Conservation (phyloP, 2,888 invertebrate genomes). For the Philonicus albiceps region DNA sequence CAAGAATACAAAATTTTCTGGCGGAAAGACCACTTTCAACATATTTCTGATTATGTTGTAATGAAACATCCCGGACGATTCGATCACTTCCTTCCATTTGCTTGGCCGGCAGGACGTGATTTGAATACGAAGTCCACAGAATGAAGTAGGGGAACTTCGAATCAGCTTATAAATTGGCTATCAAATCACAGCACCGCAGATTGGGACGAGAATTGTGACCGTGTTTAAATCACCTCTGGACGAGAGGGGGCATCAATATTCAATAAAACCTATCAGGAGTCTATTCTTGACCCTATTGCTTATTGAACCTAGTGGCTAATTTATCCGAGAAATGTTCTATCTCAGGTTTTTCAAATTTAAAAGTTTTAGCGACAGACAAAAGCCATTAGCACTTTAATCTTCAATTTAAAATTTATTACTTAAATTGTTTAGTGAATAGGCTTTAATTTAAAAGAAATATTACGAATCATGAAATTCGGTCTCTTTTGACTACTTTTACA, state of each 20-base stretch:
- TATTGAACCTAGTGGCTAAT: neutral
- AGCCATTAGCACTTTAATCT: neutral
- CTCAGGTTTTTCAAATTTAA: neutral
- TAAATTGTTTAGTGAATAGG: neutral
- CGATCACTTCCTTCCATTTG: slow-evolving; percentile 19
- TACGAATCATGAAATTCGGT: too few relatives aligned
- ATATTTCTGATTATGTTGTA: slow-evolving; percentile 27
- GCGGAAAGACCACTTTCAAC: neutral
- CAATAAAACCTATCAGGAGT: neutral
- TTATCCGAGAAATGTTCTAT: neutral
- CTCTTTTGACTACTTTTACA: too few relatives aligned
- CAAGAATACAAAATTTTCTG: neutral
- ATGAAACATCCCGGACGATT: slow-evolving; percentile 22
- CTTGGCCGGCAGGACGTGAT: neutral
- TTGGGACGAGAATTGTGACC: neutral
- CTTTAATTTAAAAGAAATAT: neutral
- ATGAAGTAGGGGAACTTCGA: neutral
- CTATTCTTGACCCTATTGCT: neutral
- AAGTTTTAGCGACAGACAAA: neutral
- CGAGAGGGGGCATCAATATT: neutral
- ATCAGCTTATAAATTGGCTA: neutral
- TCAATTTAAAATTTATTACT: neutral
- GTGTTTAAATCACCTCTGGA: neutral
- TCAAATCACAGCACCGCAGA: neutral
- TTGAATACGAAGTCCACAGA: neutral